A percentile compares a stretch with the other conserved stretches of the same genome.
These are phyloP conservation scores for Siderastrea radians DNA, from an alignment of 92 coral and sea anemone genomes.

Conservation along the genomic window DNA sequence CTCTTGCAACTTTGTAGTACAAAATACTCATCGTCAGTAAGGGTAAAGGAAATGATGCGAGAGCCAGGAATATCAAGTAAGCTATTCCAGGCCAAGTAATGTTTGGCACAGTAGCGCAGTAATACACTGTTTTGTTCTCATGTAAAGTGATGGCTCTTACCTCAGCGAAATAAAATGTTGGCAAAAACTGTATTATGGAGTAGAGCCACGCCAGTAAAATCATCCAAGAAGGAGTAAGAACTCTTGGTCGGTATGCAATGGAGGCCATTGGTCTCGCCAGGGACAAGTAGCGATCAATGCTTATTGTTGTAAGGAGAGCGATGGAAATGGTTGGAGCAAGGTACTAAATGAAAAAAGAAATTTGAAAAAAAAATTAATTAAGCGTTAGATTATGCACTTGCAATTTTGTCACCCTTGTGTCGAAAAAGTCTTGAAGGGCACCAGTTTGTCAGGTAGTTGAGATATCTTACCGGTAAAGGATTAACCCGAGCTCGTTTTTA, in stretches of 20 bases:
- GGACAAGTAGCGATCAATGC: slow-evolving; percentile 50
- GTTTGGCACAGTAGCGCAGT: slow-evolving; percentile 60
- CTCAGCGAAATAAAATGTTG: slow-evolving; percentile 73
- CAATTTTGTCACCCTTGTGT: too few relatives aligned
- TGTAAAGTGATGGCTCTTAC: slow-evolving; percentile 50
- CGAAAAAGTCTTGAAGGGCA: too few relatives aligned
- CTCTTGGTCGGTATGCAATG: slow-evolving; percentile 31
- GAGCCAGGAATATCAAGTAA: slow-evolving; percentile 40
- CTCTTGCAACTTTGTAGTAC: slow-evolving; percentile 59
- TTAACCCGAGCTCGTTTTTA: too few relatives aligned
- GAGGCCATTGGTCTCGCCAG: slow-evolving; percentile 49
- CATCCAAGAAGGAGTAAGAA: slow-evolving; percentile 65
- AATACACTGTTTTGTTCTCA: slow-evolving; percentile 21
- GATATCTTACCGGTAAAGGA: too few relatives aligned
- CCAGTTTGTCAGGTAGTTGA: too few relatives aligned
- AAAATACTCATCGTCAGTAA: slow-evolving; percentile 71
- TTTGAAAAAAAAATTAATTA: neutral
- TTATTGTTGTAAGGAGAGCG: slow-evolving; percentile 36
- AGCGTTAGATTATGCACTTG: too few relatives aligned
- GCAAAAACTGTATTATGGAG: slow-evolving; percentile 52
- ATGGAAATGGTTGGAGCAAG: slow-evolving; percentile 51
- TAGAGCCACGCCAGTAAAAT: slow-evolving; percentile 63
- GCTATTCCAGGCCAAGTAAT: slow-evolving; percentile 42
- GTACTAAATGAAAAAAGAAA: slow-evolving; percentile 20
- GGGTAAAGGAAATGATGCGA: slow-evolving; percentile 70